phyloP scores from a whole-genome alignment of 2,888 invertebrate species.

The Drosophila kambysellisi region DNA sequence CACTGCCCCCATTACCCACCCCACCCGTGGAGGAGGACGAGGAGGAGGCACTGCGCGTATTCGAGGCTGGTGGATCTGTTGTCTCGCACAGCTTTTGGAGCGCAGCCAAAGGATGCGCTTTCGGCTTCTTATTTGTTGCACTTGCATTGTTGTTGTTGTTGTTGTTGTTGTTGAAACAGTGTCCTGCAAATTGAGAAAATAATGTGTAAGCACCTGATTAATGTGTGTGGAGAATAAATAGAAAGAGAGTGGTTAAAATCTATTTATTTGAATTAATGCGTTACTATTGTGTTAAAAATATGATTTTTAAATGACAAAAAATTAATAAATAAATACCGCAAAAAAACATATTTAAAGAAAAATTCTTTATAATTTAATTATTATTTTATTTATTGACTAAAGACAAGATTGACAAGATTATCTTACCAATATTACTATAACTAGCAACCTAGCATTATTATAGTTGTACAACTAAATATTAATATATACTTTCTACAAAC shows the following conservation, averaged over 20 bases:
- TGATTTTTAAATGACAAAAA: too few relatives aligned
- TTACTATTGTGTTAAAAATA: background rate
- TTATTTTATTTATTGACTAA: background rate
- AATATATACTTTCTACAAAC: background rate
- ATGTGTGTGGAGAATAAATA: background rate
- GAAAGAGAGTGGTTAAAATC: background rate
- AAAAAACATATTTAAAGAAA: background rate
- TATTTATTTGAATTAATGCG: background rate
- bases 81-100: slow-evolving; percentile 98
- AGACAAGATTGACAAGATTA: too few relatives aligned
- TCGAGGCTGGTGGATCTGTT: slow-evolving; percentile 88
- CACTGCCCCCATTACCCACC: slow-evolving; percentile 66
- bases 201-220: slow-evolving; percentile 3
- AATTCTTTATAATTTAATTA: background rate
- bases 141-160: slow-evolving; percentile 50
- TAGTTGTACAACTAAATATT: background rate
- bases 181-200: slow-evolving; percentile 42
- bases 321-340: background rate
- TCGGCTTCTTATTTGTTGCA: slow-evolving; percentile 71
- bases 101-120: slow-evolving; percentile 96
- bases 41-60: slow-evolving; percentile 72
- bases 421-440: background rate
- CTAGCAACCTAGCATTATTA: background rate
- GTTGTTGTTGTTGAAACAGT: slow-evolving; percentile 59
- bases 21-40: slow-evolving; percentile 18